Base-by-base conservation (phyloP, 1,140 invertebrate genomes). In the Sarcophaga bullata region DNA sequence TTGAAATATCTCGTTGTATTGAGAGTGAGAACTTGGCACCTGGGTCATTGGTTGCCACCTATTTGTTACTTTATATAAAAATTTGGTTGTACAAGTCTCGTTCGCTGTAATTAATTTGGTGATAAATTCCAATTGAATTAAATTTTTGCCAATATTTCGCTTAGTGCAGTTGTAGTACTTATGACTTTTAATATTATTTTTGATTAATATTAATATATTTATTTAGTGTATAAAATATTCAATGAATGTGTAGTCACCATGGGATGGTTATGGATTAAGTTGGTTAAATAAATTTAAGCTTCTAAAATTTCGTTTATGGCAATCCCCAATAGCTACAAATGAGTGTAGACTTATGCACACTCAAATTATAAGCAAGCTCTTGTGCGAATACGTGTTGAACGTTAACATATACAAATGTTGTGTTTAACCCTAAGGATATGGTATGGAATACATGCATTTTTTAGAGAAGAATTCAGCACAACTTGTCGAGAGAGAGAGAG, bases 201-300 rank as follows among this genome's bases (percentile, higher is more conserved):
- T 37, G 25, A 37, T 37, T 37, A 37, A 37, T 37, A 37, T 37
- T 37, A 37, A 37, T 37, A 37, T 37, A 37, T 37, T 37, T 37
- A 37, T 37, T 37, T 37, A 37, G 25, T 37, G n/a, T 25, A 68
- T 17, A 68, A 68, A 68, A 68, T 68, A 68, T 68, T 68, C 62
- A 9, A 19, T 19, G 62, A 19, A n/a, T 68, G n/a, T 68, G 62
- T 58, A 15, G 54, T 68, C 17, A 68, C 62, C 17, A 19, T 68
- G 62, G 62, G n/a, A 19, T 68, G 62, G 62, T 19, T 68, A 62
- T 68, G 62, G 19, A 62, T 62, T 68, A 68, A 19, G n/a, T 15
- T 15, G 15, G 15, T 8, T 4, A 58, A 58, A 58, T 58, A 58
- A 58, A 58, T n/a, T 58, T 58, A n/a, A 68, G n/a, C 11, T n/a